Conservation (phyloP, 2,113 vertebrate genomes). For the Ranitomeya variabilis region DNA sequence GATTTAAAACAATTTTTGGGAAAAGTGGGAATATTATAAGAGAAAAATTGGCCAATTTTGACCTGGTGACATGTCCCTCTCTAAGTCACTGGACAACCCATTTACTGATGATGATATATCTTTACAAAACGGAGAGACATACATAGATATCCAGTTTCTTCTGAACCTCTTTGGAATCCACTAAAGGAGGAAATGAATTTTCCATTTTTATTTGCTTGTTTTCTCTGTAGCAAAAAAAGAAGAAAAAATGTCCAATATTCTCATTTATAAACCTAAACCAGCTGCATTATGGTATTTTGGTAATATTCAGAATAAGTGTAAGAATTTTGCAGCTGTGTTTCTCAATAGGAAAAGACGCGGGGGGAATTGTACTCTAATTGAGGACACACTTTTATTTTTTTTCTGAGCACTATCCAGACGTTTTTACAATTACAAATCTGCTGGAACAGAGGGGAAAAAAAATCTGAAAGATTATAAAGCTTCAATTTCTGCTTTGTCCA, state of each 20-base stretch:
- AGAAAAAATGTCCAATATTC: neutral
- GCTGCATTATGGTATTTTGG: neutral
- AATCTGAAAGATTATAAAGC: constrained; percentile 21
- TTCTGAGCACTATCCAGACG: neutral
- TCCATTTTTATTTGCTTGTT: neutral
- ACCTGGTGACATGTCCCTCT: too few relatives aligned
- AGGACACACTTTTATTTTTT: neutral
- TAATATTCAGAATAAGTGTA: neutral
- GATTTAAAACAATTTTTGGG: too few relatives aligned
- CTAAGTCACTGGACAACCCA: too few relatives aligned
- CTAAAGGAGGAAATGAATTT: too few relatives aligned
- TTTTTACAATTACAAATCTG: constrained; percentile 32
- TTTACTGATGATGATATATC: too few relatives aligned
- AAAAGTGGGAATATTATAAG: too few relatives aligned
- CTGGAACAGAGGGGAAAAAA: neutral
- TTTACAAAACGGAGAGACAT: too few relatives aligned
- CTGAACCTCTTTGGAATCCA: too few relatives aligned
- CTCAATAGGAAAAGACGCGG: neutral
- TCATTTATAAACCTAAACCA: neutral
- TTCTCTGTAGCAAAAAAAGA: neutral
- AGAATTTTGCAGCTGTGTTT: constrained; percentile 4
- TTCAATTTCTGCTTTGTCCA: neutral
- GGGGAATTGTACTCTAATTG: neutral
- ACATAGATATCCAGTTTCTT: too few relatives aligned
- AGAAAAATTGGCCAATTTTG: too few relatives aligned